Evolutionary conservation across 2,113 vertebrate genomes (phyloP).

Genomic region (Prochilodus magdalenae): DNA sequence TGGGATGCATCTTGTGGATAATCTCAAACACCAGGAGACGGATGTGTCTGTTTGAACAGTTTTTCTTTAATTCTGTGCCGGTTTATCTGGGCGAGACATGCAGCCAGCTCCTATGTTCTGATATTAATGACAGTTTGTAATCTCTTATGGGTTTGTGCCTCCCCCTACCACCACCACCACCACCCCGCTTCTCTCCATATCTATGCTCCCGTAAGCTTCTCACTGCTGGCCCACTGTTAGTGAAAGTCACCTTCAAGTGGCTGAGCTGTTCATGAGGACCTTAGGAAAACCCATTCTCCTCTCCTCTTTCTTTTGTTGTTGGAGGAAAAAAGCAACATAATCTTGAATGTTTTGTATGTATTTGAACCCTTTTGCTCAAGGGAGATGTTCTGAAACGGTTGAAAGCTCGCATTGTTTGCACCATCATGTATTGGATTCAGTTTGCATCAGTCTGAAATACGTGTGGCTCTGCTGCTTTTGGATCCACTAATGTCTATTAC

Average conservation of each 20-base stretch:
- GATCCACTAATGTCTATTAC: too few species aligned
- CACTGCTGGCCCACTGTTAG: not conserved
- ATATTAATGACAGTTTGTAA: conserved; percentile 45
- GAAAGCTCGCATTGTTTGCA: not conserved
- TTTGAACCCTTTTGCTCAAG: not conserved
- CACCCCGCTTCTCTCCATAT: not conserved
- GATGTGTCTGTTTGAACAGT: conserved; percentile 41
- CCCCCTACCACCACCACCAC: too few species aligned
- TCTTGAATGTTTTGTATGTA: not conserved
- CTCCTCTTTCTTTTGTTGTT: not conserved
- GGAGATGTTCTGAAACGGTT: not conserved
- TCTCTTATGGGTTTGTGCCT: not conserved
- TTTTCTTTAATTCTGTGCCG: conserved; percentile 40
- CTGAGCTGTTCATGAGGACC: conserved; percentile 4
- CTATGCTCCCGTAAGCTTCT: not conserved
- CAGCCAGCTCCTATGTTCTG: conserved; percentile 23
- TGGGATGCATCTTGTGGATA: conserved; percentile 42
- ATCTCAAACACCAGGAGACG: not conserved
- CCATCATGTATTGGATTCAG: not conserved
- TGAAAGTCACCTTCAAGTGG: conserved; percentile 24
- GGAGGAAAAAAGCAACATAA: not conserved
- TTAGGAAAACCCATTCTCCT: not conserved
- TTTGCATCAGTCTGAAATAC: not conserved
- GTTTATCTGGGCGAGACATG: conserved; percentile 18
- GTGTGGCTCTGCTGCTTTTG: not conserved